Evolutionary conservation across 2,888 invertebrate genomes (phyloP).

Genomic region (Drosophila acutilabella): DNA sequence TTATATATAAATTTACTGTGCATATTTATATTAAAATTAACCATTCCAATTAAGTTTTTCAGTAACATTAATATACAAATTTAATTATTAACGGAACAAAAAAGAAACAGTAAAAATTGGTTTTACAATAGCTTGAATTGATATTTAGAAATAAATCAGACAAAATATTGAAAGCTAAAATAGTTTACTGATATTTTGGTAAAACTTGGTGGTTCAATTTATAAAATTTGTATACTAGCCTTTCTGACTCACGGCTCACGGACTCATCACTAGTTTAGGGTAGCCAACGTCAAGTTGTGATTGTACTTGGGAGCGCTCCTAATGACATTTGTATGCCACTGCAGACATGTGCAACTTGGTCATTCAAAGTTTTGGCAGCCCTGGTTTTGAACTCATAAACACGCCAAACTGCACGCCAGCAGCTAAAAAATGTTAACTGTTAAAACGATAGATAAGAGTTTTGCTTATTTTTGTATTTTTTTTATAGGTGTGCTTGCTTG

Average conservation of each 20-base stretch:
- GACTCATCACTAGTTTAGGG: conserved; percentile 21
- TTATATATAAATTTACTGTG: too few relatives aligned
- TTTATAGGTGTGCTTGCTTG: conserved; percentile 13
- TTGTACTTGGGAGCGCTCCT: conserved; percentile 47
- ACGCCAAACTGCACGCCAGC: conserved; percentile 41
- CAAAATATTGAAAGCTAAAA: too few relatives aligned
- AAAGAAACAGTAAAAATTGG: too few relatives aligned
- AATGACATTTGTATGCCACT: conserved; percentile 70
- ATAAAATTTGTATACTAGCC: too few relatives aligned
- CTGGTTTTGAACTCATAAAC: conserved; percentile 26
- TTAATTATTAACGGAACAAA: too few relatives aligned
- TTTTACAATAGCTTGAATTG: too few relatives aligned
- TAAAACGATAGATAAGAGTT: conserved; percentile 7
- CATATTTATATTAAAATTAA: too few relatives aligned
- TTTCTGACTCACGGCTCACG: conserved; percentile 25
- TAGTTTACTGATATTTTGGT: too few relatives aligned
- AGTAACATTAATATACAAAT: too few relatives aligned
- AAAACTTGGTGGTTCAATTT: too few relatives aligned
- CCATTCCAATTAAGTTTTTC: too few relatives aligned
- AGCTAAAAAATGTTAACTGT: conserved; percentile 21
- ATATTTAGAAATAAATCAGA: too few relatives aligned
- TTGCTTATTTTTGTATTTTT: neutral
- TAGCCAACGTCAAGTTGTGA: conserved; percentile 37
- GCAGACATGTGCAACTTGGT: conserved; percentile 55
- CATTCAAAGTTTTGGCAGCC: conserved; percentile 24